phyloP scores from a whole-genome alignment of 2,797 vertebrate genomes.

The Mus spretus region DNA sequence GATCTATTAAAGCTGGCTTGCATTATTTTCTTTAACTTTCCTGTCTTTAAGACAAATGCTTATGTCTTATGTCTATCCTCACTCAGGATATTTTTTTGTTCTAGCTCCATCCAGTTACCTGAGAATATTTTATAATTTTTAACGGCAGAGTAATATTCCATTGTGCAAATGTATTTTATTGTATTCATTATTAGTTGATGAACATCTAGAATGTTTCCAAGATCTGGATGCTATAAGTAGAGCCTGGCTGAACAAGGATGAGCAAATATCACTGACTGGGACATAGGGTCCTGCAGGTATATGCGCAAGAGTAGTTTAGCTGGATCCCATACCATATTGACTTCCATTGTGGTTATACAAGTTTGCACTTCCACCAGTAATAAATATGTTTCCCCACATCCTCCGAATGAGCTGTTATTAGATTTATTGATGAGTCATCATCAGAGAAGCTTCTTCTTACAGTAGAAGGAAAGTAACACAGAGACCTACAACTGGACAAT shows the following conservation, averaged over 20 bases:
- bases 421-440: not conserved
- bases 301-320: not conserved
- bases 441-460: not conserved
- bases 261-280: not conserved
- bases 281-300: not conserved
- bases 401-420: not conserved
- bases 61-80: not conserved
- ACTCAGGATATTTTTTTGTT: not conserved
- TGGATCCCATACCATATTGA: not conserved
- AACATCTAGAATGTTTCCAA: not conserved
- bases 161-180: not conserved
- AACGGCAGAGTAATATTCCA: not conserved
- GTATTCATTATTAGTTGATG: not conserved
- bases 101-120: not conserved
- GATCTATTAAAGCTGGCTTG: slow-evolving; percentile 1
- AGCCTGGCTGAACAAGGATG: not conserved
- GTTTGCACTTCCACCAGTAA: not conserved
- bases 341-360: not conserved
- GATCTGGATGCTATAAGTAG: not conserved
- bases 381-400: not conserved
- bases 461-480: not conserved
- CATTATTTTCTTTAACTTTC: not conserved
- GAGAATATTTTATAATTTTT: not conserved
- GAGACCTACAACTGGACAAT: not conserved
- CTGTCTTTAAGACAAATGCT: not conserved